These are phyloP conservation scores for Polydrusus tereticollis DNA, from an alignment of 2,888 invertebrate species.

Conservation along the genomic window DNA sequence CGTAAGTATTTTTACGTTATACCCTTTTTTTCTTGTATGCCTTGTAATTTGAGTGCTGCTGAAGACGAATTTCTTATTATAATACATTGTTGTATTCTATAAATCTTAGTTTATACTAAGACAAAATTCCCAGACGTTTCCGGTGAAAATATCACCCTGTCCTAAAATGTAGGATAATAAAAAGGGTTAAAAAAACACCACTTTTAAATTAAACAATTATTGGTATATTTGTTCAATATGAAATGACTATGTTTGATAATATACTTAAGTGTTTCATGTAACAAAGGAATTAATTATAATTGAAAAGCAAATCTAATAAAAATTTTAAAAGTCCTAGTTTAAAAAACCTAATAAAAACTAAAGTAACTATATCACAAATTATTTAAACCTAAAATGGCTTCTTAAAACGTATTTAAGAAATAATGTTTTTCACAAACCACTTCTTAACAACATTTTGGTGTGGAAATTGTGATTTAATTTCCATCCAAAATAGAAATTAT, in stretches of 20 bases:
- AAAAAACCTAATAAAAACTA: slow-evolving; percentile 9
- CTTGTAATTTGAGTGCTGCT: too few relatives aligned
- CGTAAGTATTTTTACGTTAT: too few relatives aligned
- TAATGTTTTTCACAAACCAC: neutral
- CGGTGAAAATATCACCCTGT: too few relatives aligned
- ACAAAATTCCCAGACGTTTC: too few relatives aligned
- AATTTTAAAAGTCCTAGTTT: neutral
- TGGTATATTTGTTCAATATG: slow-evolving; percentile 18
- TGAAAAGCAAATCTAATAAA: neutral
- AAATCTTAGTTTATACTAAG: too few relatives aligned
- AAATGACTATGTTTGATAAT: slow-evolving; percentile 15
- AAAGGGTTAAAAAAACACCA: neutral
- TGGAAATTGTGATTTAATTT: slow-evolving; percentile 7
- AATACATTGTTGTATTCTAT: too few relatives aligned
- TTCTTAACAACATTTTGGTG: slow-evolving; percentile 19
- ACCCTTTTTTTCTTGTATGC: too few relatives aligned
- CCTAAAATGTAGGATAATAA: neutral
- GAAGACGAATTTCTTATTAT: too few relatives aligned
- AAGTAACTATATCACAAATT: slow-evolving; percentile 40
- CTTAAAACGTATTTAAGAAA: slow-evolving; percentile 25
- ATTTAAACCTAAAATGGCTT: slow-evolving; percentile 39
- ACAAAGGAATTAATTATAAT: neutral
- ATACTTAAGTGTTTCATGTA: slow-evolving; percentile 11
- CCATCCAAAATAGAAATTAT: slow-evolving; percentile 10
- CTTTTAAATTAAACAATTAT: slow-evolving; percentile 5